phyloP scores from a whole-genome alignment of 2,888 invertebrate genomes.

The Drosophila fulvimacula region DNA sequence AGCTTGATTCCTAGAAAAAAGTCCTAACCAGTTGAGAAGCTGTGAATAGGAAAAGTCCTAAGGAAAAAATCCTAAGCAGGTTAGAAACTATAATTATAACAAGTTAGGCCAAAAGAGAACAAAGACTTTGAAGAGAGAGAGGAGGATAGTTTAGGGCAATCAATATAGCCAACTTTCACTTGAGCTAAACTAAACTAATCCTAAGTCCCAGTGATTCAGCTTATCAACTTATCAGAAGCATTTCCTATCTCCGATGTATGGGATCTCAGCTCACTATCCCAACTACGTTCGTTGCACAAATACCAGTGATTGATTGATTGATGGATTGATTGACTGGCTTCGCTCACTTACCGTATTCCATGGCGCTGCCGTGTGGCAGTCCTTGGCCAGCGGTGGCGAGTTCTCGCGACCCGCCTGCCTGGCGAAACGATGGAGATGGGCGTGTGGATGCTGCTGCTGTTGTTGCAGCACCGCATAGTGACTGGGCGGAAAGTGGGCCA shows the following conservation, averaged over 20 bases:
- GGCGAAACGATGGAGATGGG: slow-evolving; percentile 55
- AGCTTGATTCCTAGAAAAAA: too few species aligned
- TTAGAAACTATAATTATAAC: too few species aligned
- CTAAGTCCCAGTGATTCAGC: neutral
- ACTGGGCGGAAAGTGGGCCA: slow-evolving; percentile 69
- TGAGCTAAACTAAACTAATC: neutral
- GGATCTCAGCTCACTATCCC: neutral
- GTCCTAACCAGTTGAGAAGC: too few species aligned
- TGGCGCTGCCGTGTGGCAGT: slow-evolving; percentile 36
- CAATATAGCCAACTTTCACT: neutral
- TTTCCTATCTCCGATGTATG: neutral
- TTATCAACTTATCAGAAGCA: neutral
- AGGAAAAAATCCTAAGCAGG: too few species aligned
- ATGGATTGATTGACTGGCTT: neutral
- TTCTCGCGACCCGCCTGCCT: slow-evolving; percentile 46
- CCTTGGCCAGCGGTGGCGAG: slow-evolving; percentile 46
- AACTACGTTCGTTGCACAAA: too few species aligned
- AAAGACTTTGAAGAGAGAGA: too few species aligned
- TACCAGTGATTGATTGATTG: too few species aligned
- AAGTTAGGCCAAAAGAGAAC: too few species aligned
- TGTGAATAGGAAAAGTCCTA: too few species aligned
- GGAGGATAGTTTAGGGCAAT: neutral
- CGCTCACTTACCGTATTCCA: slow-evolving; percentile 45
- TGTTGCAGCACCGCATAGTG: slow-evolving; percentile 71
- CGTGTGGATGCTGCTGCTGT: slow-evolving; percentile 65